Base-by-base conservation (phyloP, 2,113 vertebrate genomes). In the Sitta europaea region DNA sequence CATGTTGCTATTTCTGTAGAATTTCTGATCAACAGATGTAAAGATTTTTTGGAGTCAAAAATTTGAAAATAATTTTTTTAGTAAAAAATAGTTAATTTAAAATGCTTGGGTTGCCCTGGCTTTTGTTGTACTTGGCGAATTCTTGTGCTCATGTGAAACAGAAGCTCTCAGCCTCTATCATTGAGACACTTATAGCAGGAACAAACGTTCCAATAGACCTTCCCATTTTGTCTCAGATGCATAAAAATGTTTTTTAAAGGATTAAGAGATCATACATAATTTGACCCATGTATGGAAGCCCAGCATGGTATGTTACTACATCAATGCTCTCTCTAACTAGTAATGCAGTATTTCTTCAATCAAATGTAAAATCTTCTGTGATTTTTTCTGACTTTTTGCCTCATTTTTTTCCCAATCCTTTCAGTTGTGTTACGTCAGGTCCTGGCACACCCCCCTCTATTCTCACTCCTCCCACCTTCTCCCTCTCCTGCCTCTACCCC, bases 401-500 rank as follows among this genome's bases (percentile, higher is more conserved):
- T 73, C 18, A 12, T 28, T 90, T 62, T 70, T 54, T 19, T 4
- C 6, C 18, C n/a, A 70, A 0, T 48, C 17, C 10, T 50, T 89
- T 75, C 45, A 67, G 23, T 9, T 76, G 17, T 11, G 63, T 22
- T 31, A 82, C 3, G 55, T 11, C 12, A 43, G 22, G 6, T 14
- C 10, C 11, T 43, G 22, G 21, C 33, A 50, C 24, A 40, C 9
- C 1, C 1, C 17, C 16, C 12, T 4, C 1, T 5, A 5, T 53
- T 53, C 29, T 9, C 28, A 20, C 28, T 21, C 12, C 4, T 43
- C 20, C 16, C 2, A 2, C 24, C 21, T 16, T 4, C 0, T 4
- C 8, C 3, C 8, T 21, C 6, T 6, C 12, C 14, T 7, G 4
- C 0, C 10, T 24, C 16, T 8, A 24, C 33, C 5, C 9, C 10